A percentile compares a stretch with the other conserved stretches of the same genome.
Evolutionary conservation across 2,797 vertebrate species (phyloP).

Genomic region (Catostomus latipinnis): DNA sequence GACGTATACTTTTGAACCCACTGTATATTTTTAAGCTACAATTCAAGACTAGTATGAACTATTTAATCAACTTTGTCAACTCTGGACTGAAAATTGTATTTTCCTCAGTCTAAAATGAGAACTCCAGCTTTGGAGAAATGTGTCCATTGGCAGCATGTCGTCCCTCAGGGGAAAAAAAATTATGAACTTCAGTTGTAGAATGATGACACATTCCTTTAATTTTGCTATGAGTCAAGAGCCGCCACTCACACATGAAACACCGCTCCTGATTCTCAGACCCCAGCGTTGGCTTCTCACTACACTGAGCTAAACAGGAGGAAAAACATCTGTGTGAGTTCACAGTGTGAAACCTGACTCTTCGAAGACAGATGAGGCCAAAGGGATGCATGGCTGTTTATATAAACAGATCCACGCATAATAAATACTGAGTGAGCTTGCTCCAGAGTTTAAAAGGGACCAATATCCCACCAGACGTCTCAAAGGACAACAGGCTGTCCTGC

Average conservation of each 20-base stretch:
- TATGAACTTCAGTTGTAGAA: neutral
- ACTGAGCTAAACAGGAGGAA: conserved; percentile 13
- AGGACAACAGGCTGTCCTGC: conserved; percentile 44
- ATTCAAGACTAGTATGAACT: neutral
- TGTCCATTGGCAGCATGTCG: neutral
- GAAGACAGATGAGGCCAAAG: conserved; percentile 59
- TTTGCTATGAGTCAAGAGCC: conserved; percentile 15
- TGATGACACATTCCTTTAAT: conserved; percentile 21
- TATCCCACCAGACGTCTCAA: conserved; percentile 56
- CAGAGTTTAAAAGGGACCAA: conserved; percentile 46
- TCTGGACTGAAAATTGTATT: neutral
- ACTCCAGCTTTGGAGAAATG: conserved; percentile 15
- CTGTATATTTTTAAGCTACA: neutral
- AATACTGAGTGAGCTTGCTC: conserved; percentile 56
- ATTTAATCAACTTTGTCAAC: neutral
- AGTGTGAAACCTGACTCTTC: conserved; percentile 55
- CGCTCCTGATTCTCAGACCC: neutral
- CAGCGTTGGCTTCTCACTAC: conserved; percentile 2
- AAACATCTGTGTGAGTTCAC: conserved; percentile 45
- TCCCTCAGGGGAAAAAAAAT: conserved; percentile 35
- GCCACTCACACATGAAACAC: conserved; percentile 31
- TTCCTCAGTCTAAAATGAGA: conserved; percentile 12
- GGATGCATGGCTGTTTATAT: conserved; percentile 49
- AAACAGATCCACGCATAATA: conserved; percentile 66
- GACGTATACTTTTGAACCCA: neutral